Evolutionary conservation across 2,113 vertebrate genomes (phyloP), one percentile per base, ranked within the genome.

Genomic region (Gallinago paraguaiae): DNA sequence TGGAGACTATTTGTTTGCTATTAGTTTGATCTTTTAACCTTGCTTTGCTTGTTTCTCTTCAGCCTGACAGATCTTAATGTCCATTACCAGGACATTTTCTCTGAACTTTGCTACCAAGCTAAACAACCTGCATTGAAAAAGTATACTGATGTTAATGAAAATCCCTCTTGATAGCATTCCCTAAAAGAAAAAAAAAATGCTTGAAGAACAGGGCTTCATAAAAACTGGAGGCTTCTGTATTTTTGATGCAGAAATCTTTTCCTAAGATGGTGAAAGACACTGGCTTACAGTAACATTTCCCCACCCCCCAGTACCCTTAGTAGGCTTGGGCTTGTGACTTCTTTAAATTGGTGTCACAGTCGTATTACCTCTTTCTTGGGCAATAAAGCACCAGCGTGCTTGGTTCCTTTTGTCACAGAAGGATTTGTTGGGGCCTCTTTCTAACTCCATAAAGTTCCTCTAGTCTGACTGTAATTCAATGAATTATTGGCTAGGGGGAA

Each of bases 401-500:
- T 1, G 0, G 13, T 28, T 80, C 39, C 59, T 48, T 82, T 91
- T 48, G 64, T 86, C 82, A 67, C 16, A 56, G 48, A 90, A 71
- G 10, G 59, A 39, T 61, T 88, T 95, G 60, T n/a, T 93, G 39
- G 37, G 78, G 63, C 20, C 1, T 35, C 18, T 60, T 81, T 53
- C 39, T 67, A 48, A 46, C 64, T 87, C 46, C 64, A 64, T 16
- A 2, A 57, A 56, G 48, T 65, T 70, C 74, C n/a, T 64, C 33
- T 54, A 46, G 56, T 64, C 76, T 67, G 37, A 60, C 74, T 53
- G 54, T 65, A 51, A 86, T 31, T 76, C 45, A 71, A 17, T 46
- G 71, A 96, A 92, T 93, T 84, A 92, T 85, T 92, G 63, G 68
- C 72, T 17, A 13, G 61, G 61, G 76, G 88, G 37, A 79, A 87